These are phyloP conservation scores for Gambusia yucatana DNA, from an alignment of 2,797 vertebrate species.

Conservation along the genomic window DNA sequence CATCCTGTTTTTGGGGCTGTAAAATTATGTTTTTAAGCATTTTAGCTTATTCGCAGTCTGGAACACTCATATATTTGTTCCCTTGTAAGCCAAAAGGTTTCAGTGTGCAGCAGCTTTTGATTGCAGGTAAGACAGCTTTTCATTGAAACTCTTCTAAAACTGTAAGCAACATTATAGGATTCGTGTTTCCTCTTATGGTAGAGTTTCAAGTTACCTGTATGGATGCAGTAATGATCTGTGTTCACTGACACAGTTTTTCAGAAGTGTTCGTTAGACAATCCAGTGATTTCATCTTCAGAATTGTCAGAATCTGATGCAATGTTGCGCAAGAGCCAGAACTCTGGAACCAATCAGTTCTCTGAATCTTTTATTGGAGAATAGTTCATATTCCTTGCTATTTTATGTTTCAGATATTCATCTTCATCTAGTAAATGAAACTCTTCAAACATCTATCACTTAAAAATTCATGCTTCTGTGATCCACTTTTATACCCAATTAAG, in stretches of 20 bases:
- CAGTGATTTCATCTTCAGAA: background rate
- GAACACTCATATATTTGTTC: background rate
- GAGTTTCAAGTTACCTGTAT: background rate
- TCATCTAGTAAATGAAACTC: background rate
- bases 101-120: slow-evolving; percentile 1
- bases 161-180: background rate
- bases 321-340: background rate
- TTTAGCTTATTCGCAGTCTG: background rate
- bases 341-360: background rate
- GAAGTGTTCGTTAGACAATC: background rate
- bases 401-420: background rate
- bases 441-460: background rate
- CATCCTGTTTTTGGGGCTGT: too few species aligned
- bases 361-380: background rate
- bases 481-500: background rate
- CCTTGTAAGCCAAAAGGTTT: background rate
- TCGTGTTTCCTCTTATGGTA: background rate
- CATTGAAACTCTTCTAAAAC: background rate
- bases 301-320: slow-evolving; percentile 6
- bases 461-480: background rate
- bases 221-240: background rate
- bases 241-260: background rate
- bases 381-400: background rate
- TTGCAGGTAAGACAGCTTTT: background rate
- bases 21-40: background rate